Evolutionary conservation across 2,888 invertebrate genomes (phyloP).

Genomic region (Megastigmus dorsalis): DNA sequence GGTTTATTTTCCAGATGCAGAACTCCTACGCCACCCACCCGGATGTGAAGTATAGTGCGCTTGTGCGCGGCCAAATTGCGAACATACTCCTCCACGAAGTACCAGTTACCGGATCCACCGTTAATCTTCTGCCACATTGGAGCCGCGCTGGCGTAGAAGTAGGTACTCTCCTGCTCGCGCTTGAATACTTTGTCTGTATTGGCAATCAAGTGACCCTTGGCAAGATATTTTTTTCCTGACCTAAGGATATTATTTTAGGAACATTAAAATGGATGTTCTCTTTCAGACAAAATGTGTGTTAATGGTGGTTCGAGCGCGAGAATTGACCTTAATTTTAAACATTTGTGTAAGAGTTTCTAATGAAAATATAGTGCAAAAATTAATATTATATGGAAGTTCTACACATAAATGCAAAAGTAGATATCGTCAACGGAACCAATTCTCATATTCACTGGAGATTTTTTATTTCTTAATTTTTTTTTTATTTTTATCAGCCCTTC

Average conservation of each 20-base stretch:
- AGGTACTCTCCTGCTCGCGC: conserved; percentile 76
- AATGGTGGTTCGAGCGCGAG: too few species aligned
- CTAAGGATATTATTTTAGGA: neutral
- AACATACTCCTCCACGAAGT: conserved; percentile 67
- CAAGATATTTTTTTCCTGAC: conserved; percentile 61
- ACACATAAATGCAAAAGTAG: too few species aligned
- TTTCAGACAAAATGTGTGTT: too few species aligned
- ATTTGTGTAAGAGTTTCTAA: too few species aligned
- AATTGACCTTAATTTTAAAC: too few species aligned
- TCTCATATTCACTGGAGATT: too few species aligned
- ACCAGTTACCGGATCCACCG: conserved; percentile 74
- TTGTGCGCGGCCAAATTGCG: conserved; percentile 58
- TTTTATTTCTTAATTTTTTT: too few species aligned
- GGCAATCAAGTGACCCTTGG: conserved; percentile 77
- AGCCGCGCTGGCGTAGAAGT: conserved; percentile 76
- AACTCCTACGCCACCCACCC: conserved; percentile 24
- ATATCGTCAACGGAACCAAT: too few species aligned
- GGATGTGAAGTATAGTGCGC: conserved; percentile 25
- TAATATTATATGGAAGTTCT: too few species aligned
- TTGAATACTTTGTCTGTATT: conserved; percentile 77
- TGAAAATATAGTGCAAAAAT: too few species aligned
- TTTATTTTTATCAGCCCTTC: too few species aligned
- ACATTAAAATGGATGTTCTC: neutral
- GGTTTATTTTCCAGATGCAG: conserved; percentile 24
- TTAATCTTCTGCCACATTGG: conserved; percentile 75